Evolutionary conservation across 64 coral and sea anemone species (phyloP), one percentile per base, ranked within the genome.

Genomic region (Actinia equina): DNA sequence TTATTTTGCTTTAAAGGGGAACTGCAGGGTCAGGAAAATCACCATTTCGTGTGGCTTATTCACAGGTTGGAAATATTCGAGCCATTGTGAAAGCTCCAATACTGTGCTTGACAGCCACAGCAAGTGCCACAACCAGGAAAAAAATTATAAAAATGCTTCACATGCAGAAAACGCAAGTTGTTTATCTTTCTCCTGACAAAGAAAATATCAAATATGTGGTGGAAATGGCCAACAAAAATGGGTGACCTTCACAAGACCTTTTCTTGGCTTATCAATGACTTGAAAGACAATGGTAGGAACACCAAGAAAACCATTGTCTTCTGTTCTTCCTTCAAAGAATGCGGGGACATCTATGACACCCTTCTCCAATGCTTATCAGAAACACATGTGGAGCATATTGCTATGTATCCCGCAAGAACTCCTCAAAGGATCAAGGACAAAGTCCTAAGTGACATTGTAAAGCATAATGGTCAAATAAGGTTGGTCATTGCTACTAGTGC

Each of bases 61-160:
- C 85, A 44, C 23, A 93, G 54, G 86, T 88, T 56, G 86, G 86
- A 56, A 76, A 93, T 80, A 27, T 93, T 52, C 58, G 86, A 44
- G 64, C 85, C 63, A 84, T 85, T 60, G 76, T 85, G 42, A 87
- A 62, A 54, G 83, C 77, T 52, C 82, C 91, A 77, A 17, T 93
- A n/a, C 67, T 85, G 20, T 93, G 91, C 59, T 79, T 91, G 7
- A 91, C 89, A 62, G 89, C 86, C 5, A 93, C 91, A 62, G 86
- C 86, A 77, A 62, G 63, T 30, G 62, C 59, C 25, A 84, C 55
- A 93, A 64, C 87, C 20, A 93, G 86, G 51, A 84, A 74, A 25
- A 69, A 88, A 85, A 93, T 93, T n/a, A 85, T 93, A 23, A 88
- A 93, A 59, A 57, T 52, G 57, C 76, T 93, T 22, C 82, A 88